Evolutionary conservation across 2,888 invertebrate genomes (phyloP), one percentile per base, ranked within the genome.

Genomic region (Oscheius sp.): DNA sequence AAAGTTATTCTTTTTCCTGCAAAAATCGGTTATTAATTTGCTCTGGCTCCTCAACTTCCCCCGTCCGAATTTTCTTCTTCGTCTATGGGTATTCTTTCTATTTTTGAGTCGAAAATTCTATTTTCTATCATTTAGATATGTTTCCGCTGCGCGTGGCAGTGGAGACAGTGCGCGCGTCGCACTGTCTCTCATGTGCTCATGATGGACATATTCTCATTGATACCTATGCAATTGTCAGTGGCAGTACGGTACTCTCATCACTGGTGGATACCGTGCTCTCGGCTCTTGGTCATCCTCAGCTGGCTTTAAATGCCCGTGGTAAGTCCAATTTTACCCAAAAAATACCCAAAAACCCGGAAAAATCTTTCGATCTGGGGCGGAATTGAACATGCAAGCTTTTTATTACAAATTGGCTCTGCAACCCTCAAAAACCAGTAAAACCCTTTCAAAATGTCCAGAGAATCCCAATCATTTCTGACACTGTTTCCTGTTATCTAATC

Each of bases 91-190:
- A 23, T 27, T 68, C 21, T 49, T 56, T 49, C n/a, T n/a, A 53
- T 69, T 5, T 58, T 58, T n/a, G n/a, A n/a, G n/a, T n/a, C n/a
- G n/a, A 18, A 49, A 12, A 16, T 43, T 13, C 61, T 46, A 13
- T 29, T 45, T 43, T 18, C 12, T 21, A 3, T 35, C 35, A 16
- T 56, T 66, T 41, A 45, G 45, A 63, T 69, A 88, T 88, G 88
- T 88, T 88, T 70, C 96, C 96, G 63, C 93, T 98, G 61, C 96
- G 96, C 89, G 97, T 97, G 89, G 92, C 97, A 76, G 95, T 98
- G 71, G 96, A 97, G 90, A 78, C 85, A 29, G 87, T 87, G 55
- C 79, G 85, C 25, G 78, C 86, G 55, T 80, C 80, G 69, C 83
- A 88, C 76, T 87, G 88, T 80, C 74, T 88, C 74, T 80, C 84